Conservation (phyloP, 2,113 vertebrate genomes). For the Atlantisia rogersi region DNA sequence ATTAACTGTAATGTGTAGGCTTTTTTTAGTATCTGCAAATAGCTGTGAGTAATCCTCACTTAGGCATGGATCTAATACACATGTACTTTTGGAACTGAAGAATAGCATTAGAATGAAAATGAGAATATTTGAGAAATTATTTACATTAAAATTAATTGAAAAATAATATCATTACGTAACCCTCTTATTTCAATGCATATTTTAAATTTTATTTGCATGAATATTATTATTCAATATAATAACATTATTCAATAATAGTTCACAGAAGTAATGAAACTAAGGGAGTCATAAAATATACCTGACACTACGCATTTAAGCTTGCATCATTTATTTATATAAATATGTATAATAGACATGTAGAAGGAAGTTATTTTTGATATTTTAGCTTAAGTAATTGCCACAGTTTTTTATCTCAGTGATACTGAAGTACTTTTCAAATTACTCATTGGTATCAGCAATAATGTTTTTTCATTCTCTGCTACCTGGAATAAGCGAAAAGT, state of each 20-base stretch:
- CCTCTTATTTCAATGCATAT: conserved; percentile 2
- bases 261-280: conserved; percentile 39
- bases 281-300: conserved; percentile 14
- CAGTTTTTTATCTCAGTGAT: conserved; percentile 23
- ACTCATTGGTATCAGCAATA: not conserved
- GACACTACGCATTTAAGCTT: conserved; percentile 18
- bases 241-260: not conserved
- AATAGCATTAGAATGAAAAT: conserved; percentile 65
- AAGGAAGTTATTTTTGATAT: conserved; percentile 44
- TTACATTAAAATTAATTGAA: conserved; percentile 67
- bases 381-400: conserved; percentile 15
- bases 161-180: conserved; percentile 52
- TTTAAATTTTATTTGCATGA: conserved; percentile 47
- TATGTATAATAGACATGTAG: not conserved
- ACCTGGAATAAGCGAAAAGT: not conserved
- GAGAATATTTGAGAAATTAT: conserved; percentile 54
- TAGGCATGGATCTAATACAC: conserved; percentile 54
- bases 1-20: conserved; percentile 53
- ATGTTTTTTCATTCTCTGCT: not conserved
- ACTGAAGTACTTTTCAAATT: not conserved
- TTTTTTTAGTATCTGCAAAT: conserved; percentile 65
- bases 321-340: not conserved
- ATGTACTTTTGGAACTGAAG: conserved; percentile 57
- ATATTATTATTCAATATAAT: not conserved
- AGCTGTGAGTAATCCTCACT: conserved; percentile 63